Evolutionary conservation across 2,888 invertebrate genomes (phyloP), one percentile per base, ranked within the genome.

Genomic region (Venustoraphidia nigricollis): DNA sequence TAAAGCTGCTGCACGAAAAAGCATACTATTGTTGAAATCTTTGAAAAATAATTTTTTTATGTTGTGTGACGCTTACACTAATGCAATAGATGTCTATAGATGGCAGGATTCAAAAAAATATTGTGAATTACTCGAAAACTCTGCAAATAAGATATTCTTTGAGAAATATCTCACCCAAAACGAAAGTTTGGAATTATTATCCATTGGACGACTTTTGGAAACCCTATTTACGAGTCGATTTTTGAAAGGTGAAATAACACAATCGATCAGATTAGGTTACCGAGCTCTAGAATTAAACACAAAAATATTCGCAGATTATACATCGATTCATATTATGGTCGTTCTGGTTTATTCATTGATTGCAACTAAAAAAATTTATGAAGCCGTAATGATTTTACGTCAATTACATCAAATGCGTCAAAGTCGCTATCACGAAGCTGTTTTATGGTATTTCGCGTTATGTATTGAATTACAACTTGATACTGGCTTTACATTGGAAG

Each of bases 381-480:
- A 75, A 59, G 69, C 73, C 3, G 59, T 76, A 10, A 71, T 72
- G 49, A 57, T 75, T 37, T 56, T 69, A 37, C 62, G 64, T 41
- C 59, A 71, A 49, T 55, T 70, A 13, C 58, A 58, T 36, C 58
- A 56, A 45, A 49, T 56, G 4, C 56, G 61, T 2, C 50, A 57
- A 36, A 60, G 59, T 34, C 60, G 65, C 40, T 53, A 59, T 1
- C 62, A 65, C 47, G 55, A 58, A 3, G 61, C 58, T 1, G 54
- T 62, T 8, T 58, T 66, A 1, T 74, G 73, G 70, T 79, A 77
- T 55, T 73, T 75, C 53, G 73, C 76, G 0, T 64, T 77, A 36
- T 73, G 73, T 52, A 65, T 78, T 48, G 76, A 77, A 47, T 58
- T 77, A 54, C 65, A 74, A 45, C 57, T 78, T 38, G 75, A 81